These are phyloP conservation scores for Pelmatolapia mariae DNA, from an alignment of 2,113 vertebrate genomes.

Conservation along the genomic window DNA sequence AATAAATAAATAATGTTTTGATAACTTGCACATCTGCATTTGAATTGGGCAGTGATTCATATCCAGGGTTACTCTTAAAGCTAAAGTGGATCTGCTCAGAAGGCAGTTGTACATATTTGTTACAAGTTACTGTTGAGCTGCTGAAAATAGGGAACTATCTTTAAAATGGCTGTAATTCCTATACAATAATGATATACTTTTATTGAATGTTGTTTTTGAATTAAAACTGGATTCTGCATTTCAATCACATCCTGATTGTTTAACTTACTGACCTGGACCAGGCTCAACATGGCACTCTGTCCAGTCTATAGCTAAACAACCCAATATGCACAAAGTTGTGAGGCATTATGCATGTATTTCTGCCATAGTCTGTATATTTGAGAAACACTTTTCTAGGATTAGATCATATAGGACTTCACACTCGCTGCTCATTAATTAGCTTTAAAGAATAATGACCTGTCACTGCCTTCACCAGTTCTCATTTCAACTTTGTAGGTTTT, in stretches of 20 bases:
- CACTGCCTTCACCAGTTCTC: neutral
- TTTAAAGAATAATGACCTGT: neutral
- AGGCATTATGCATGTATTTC: neutral
- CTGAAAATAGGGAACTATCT: neutral
- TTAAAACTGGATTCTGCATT: neutral
- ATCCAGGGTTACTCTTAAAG: neutral
- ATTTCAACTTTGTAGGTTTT: neutral
- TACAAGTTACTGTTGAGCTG: neutral
- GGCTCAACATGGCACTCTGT: neutral
- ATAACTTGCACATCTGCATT: neutral
- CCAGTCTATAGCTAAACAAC: neutral
- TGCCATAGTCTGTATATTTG: neutral
- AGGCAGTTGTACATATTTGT: neutral
- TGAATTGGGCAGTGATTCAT: neutral
- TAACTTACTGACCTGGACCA: neutral
- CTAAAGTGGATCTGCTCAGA: neutral
- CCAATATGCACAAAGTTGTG: neutral
- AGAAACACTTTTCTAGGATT: neutral
- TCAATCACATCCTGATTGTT: neutral
- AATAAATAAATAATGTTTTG: neutral
- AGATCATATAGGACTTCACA: neutral
- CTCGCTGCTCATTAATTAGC: neutral
- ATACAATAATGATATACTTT: neutral
- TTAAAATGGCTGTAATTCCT: neutral
- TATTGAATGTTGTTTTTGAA: neutral